Evolutionary conservation across 2,888 invertebrate genomes (phyloP), one percentile per base, ranked within the genome.

Genomic region (Netelia fuscicornis): DNA sequence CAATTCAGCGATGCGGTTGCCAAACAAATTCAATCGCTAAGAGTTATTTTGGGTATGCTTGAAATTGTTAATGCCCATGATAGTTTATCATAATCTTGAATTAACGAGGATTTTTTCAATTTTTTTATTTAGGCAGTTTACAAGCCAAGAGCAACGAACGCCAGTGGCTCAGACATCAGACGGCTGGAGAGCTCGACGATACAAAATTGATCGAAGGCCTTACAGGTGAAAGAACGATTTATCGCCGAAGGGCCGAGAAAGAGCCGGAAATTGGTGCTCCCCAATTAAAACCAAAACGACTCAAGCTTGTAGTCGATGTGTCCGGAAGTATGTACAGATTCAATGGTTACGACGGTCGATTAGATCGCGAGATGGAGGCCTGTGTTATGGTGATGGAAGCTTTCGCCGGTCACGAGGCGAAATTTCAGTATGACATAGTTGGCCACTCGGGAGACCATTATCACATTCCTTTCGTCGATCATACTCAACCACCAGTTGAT

Each of bases 241-340:
- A 98, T 93, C 96, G 97, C 71, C 95, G 97, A 11, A 95, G 98
- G 56, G 95, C 97, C 2, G 98, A 98, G 87, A 97, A 97, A 87
- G 97, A 97, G 90, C 98, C 98, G 0, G 98, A 98, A 92, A 95
- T 97, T 11, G 99, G 98, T 67, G 95, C 97, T 23, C 97, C 97
- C 0, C 98, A 98, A 86, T 96, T 97, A 86, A 97, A 97, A 91
- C 98, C 99, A 2, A 99, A 99, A 94, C 95, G 98, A 2, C 94
- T 99, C 62, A 95, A 97, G 80, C 94, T 99, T 0, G 96, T 99
- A 0, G 96, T 98, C 0, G 99, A 99, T 94, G 98, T 99, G 0
- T 98, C 98, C 1, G 99, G 99, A 2, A 98, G 98, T 87, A 99
- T 99, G 99, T 99, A 99, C 92, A 96, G 98, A 91, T 99, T 99